phyloP scores from a whole-genome alignment of 2,888 invertebrate species.

The Macrosoma leucophasiata region DNA sequence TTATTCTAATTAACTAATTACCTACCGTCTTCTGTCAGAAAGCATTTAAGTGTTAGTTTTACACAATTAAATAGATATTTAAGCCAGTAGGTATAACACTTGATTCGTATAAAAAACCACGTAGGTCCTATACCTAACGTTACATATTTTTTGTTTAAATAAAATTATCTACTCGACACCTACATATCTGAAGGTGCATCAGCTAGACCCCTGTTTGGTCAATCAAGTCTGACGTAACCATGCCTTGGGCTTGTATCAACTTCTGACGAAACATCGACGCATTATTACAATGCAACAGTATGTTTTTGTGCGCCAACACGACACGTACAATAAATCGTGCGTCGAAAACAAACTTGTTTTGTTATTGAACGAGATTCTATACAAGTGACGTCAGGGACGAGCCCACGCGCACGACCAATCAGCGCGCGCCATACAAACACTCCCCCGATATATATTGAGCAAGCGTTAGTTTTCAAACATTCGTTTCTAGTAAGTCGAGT shows the following conservation, averaged over 20 bases:
- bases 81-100: too few species aligned
- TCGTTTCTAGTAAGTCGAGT: conserved; percentile 36
- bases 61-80: too few species aligned
- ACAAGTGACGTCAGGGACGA: conserved; percentile 38
- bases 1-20: too few species aligned
- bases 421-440: conserved; percentile 40
- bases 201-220: neutral
- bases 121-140: too few species aligned
- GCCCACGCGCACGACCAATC: conserved; percentile 66
- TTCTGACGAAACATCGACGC: conserved; percentile 36
- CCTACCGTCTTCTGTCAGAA: too few species aligned
- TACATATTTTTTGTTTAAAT: too few species aligned
- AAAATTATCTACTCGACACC: too few species aligned
- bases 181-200: too few species aligned
- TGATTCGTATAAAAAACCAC: too few species aligned
- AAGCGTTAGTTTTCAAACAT: conserved; percentile 42
- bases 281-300: conserved; percentile 15
- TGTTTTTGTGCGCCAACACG: conserved; percentile 14
- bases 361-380: conserved; percentile 12
- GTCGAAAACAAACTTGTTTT: conserved; percentile 35
- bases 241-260: conserved; percentile 41
- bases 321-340: conserved; percentile 10
- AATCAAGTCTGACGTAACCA: conserved; percentile 36
- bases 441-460: conserved; percentile 48
- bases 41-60: too few species aligned